Evolutionary conservation across 1,140 invertebrate species (phyloP), one percentile per base, ranked within the genome.

Genomic region (Druon quercuslanigerum): DNA sequence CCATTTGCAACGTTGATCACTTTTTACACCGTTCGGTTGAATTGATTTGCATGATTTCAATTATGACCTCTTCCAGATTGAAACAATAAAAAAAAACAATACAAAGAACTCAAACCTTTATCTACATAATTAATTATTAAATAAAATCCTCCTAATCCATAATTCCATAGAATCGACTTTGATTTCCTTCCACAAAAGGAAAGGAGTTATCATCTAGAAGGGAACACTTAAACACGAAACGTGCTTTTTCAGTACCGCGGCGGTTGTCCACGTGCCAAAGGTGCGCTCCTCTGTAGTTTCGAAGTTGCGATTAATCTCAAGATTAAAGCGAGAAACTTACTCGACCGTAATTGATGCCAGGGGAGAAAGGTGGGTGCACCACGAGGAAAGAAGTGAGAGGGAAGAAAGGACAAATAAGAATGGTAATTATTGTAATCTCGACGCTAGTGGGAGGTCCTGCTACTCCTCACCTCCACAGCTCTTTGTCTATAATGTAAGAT

Each of bases 371-470:
- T 33, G 14, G 46, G 73, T 9, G 40, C 5, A 40, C 60, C 4
- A n/a, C 16, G 74, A 72, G 71, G 77, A 76, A 71, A 74, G 57
- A 50, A 46, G 20, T 56, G 50, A 54, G 57, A 25, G 19, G 12
- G 46, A 51, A 75, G 76, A 82, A 81, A 84, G 82, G 82, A 82
- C 80, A 87, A 87, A 87, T 86, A 87, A 87, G 86, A 86, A 85
- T 80, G 82, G 71, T 90, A 89, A 90, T 90, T 88, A 90, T 88
- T 89, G 87, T 89, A 88, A 90, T 90, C 82, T 81, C 77, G 50
- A 40, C 74, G 72, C 70, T 79, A 76, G 85, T 88, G 84, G 86
- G 87, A 87, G 87, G 86, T 86, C 85, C 85, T 76, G 60, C 40
- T 66, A 66, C 60, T 66, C 60, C 60, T 66, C 60, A 66, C 60